Conservation (phyloP, 2,888 invertebrate species). For the Drosophila koepferae region DNA sequence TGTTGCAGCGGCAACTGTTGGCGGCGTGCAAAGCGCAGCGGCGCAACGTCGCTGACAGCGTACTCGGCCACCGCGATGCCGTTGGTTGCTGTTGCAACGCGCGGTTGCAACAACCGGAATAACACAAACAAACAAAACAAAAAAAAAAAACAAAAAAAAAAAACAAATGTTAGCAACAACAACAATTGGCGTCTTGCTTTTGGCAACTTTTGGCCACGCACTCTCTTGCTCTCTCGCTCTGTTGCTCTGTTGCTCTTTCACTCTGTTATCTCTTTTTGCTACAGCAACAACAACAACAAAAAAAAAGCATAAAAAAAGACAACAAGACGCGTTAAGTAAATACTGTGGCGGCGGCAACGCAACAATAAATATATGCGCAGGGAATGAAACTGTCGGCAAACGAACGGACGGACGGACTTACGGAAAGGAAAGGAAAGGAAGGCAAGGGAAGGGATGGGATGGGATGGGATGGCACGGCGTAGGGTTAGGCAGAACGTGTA, state of each 20-base stretch:
- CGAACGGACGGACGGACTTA: not conserved
- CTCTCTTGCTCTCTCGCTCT: conserved; percentile 14
- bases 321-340: conserved; percentile 24
- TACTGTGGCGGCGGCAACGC: conserved; percentile 29
- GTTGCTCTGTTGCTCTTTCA: not conserved
- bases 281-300: conserved; percentile 8
- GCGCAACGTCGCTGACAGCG: conserved; percentile 60
- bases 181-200: conserved; percentile 1
- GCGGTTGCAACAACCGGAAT: conserved; percentile 6
- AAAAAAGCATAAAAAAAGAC: conserved; percentile 12
- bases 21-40: conserved; percentile 58
- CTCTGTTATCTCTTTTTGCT: not conserved
- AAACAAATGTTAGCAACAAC: not conserved
- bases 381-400: conserved; percentile 12
- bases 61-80: conserved; percentile 71
- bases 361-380: conserved; percentile 40
- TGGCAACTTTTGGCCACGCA: not conserved
- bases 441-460: not conserved
- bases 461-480: not conserved
- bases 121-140: not conserved
- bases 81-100: conserved; percentile 44
- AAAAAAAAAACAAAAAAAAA: conserved; percentile 13
- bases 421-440: not conserved
- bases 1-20: conserved; percentile 42
- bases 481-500: not conserved